Conservation (phyloP, 2,797 vertebrate species). For the Anolis apletophallus region DNA sequence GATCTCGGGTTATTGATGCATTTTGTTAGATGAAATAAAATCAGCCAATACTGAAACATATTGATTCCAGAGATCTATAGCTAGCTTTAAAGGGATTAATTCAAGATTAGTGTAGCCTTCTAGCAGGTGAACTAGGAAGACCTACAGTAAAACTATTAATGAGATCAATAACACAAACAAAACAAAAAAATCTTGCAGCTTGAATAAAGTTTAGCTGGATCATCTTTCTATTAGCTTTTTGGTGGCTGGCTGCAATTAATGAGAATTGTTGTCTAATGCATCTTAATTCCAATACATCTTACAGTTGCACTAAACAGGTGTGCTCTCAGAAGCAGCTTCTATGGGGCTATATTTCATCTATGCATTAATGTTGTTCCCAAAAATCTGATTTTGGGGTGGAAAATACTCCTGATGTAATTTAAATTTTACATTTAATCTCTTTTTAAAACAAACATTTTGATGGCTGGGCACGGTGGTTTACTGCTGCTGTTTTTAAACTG, state of each 20-base stretch:
- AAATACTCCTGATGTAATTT: neutral
- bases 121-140: conserved; percentile 61
- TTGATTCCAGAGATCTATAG: conserved; percentile 58
- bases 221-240: neutral
- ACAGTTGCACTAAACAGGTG: too few species aligned
- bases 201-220: neutral
- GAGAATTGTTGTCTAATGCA: neutral
- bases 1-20: conserved; percentile 59
- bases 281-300: too few species aligned
- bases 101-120: conserved; percentile 55
- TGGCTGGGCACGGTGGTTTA: neutral
- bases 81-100: conserved; percentile 69
- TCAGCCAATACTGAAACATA: conserved; percentile 46
- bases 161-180: conserved; percentile 17
- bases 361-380: neutral
- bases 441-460: neutral
- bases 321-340: neutral
- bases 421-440: neutral
- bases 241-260: neutral
- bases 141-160: conserved; percentile 58
- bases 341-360: neutral
- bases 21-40: conserved; percentile 67
- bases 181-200: conserved; percentile 12
- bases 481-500: neutral
- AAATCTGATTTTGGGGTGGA: neutral